phyloP scores from a whole-genome alignment of 1,140 invertebrate genomes.

The Drosophila cardini region DNA sequence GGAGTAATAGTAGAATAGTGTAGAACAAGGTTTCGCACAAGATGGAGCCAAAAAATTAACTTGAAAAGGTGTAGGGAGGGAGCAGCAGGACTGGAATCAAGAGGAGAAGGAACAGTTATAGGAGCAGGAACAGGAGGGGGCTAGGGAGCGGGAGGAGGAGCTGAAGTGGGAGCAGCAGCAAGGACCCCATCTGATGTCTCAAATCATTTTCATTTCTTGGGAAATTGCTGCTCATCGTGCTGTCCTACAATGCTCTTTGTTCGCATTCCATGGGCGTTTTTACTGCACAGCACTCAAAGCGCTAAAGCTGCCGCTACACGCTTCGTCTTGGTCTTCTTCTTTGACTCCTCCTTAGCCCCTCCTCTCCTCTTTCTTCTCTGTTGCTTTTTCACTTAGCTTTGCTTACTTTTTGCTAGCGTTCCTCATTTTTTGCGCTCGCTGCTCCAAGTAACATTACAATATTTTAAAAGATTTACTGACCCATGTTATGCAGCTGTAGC shows the following conservation, averaged over 20 bases:
- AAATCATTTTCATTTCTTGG: conserved; percentile 82
- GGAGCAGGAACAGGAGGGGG: neutral
- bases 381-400: neutral
- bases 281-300: conserved; percentile 65
- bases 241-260: conserved; percentile 28
- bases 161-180: conserved; percentile 21
- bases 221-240: conserved; percentile 13
- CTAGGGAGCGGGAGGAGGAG: neutral
- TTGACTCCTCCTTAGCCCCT: neutral
- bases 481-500: conserved; percentile 50
- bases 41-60: too few relatives aligned
- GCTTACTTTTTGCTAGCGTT: conserved; percentile 2
- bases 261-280: conserved; percentile 61
- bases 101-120: neutral
- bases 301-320: conserved; percentile 49
- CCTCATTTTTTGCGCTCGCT: conserved; percentile 27
- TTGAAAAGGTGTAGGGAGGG: too few relatives aligned
- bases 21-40: too few relatives aligned
- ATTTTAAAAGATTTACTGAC: conserved; percentile 82
- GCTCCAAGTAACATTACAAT: conserved; percentile 66
- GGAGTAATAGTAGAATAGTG: too few relatives aligned
- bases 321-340: neutral
- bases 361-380: neutral
- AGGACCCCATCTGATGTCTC: conserved; percentile 69
- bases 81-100: too few relatives aligned